Evolutionary conservation across 2,888 invertebrate genomes (phyloP), one percentile per base, ranked within the genome.

Genomic region (Ophion ellenae): DNA sequence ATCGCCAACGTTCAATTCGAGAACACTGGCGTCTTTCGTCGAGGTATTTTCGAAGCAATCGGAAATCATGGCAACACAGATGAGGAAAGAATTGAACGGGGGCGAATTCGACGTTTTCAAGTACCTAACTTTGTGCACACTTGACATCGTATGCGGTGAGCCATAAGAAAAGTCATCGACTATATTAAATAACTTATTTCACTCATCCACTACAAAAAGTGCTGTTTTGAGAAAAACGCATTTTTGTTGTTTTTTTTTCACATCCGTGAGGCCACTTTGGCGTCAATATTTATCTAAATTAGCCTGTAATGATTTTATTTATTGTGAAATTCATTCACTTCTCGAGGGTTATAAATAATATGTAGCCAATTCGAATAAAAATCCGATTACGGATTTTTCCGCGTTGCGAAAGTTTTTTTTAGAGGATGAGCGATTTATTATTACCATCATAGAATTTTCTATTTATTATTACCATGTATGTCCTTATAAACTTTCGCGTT

Each of bases 61-160:
- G 11, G 83, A 88, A 70, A 81, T 90, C 36, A 86, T 91, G 89
- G 74, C 87, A 4, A 83, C 66, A 64, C 69, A 89, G 76, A 90
- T 91, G 89, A 87, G 86, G 57, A 80, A 84, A 3, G 89, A 91
- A 87, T 36, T 90, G 57, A 69, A 87, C 24, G 88, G 87, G 14
- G 82, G 78, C 10, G 90, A 90, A 87, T 91, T 91, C 57, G 89
- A 90, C 6, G 67, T 90, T 53, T 89, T 89, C 69, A 47, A 88
- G 64, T 90, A 90, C 40, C 70, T 90, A 11, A 90, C 91, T 0
- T 86, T 90, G 20, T 91, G 91, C 78, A 90, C 90, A 6, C 81
- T 91, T 24, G 90, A 91, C 71, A 91, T 90, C 28, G 87, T 91
- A 71, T 91, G 91, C 66, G 91, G 90, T 90, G 57, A 84, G 73